These are phyloP conservation scores for Helicoverpa zea DNA, from an alignment of 1,140 invertebrate species.

Conservation along the genomic window DNA sequence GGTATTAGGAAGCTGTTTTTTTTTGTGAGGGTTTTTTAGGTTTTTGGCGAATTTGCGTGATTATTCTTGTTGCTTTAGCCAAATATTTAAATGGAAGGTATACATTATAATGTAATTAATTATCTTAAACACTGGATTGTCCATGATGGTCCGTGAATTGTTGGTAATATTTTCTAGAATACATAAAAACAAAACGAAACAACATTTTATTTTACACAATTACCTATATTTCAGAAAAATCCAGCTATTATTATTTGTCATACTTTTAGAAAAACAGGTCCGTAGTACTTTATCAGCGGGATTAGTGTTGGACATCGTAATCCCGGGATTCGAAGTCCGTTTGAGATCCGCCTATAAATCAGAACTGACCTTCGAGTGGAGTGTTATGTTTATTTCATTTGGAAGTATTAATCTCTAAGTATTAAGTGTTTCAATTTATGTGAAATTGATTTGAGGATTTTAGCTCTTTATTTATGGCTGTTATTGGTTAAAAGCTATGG, in stretches of 20 bases:
- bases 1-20: too few species aligned
- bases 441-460: conserved; percentile 1
- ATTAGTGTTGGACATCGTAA: conserved; percentile 58
- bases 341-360: conserved; percentile 60
- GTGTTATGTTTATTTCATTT: conserved; percentile 65
- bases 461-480: background rate
- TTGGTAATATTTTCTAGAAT: too few species aligned
- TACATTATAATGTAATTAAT: too few species aligned
- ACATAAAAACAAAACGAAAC: background rate
- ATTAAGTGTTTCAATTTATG: conserved; percentile 31
- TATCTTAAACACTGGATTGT: too few species aligned
- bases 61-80: background rate
- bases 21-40: background rate
- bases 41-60: background rate
- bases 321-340: conserved; percentile 47
- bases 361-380: conserved; percentile 54
- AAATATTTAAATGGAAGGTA: too few species aligned
- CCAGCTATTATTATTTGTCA: conserved; percentile 22
- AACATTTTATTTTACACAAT: conserved; percentile 10
- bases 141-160: too few species aligned
- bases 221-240: background rate
- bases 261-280: conserved; percentile 52
- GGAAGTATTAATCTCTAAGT: conserved; percentile 23
- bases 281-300: conserved; percentile 51
- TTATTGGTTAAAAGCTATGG: background rate